Evolutionary conservation across 92 coral and sea anemone species (phyloP).

Genomic region (Virgularia gustaviana): DNA sequence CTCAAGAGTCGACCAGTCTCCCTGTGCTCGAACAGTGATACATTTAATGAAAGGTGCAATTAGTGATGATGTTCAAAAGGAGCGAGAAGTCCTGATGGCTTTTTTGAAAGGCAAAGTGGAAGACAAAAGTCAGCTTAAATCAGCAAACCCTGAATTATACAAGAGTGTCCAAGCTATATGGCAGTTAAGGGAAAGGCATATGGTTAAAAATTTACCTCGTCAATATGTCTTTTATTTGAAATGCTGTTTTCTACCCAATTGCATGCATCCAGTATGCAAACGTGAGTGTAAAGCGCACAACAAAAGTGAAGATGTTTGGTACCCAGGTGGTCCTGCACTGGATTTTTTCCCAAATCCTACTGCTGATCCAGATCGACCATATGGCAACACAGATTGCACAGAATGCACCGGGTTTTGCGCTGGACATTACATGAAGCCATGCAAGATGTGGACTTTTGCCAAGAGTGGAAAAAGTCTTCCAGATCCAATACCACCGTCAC

Average conservation of each 20-base stretch:
- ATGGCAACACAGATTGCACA: constrained; percentile 37
- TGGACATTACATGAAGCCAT: constrained; percentile 38
- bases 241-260: constrained; percentile 37
- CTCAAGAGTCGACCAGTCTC: constrained; percentile 57
- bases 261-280: constrained; percentile 26
- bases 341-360: constrained; percentile 30
- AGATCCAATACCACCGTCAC: constrained; percentile 9
- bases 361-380: constrained; percentile 44
- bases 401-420: constrained; percentile 38
- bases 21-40: constrained; percentile 60
- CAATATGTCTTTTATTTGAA: constrained; percentile 37
- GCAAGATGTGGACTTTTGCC: constrained; percentile 19
- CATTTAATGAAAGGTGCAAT: constrained; percentile 60
- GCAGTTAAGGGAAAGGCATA: constrained; percentile 38
- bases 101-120: constrained; percentile 51
- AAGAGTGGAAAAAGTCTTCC: constrained; percentile 12
- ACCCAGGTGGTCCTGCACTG: constrained; percentile 41
- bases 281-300: too few relatives aligned
- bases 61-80: constrained; percentile 26
- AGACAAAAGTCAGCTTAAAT: constrained; percentile 40
- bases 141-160: constrained; percentile 38
- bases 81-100: constrained; percentile 35
- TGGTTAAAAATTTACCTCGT: constrained; percentile 15
- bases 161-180: constrained; percentile 13
- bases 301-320: constrained; percentile 7